Evolutionary conservation across 2,113 vertebrate species (phyloP), one percentile per base, ranked within the genome.

Genomic region (Limanda limanda): DNA sequence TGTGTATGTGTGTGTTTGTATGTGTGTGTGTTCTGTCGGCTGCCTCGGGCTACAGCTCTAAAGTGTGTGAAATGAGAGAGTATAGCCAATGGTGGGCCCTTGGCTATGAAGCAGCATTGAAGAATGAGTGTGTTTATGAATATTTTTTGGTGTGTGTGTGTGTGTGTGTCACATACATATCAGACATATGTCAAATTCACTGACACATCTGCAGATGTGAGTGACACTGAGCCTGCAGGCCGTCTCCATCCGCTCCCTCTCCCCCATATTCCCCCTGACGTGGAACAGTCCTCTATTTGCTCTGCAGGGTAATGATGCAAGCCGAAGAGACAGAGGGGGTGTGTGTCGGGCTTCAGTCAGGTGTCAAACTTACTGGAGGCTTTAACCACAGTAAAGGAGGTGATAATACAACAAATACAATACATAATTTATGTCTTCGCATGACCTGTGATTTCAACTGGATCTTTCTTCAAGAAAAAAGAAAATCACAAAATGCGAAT

Each of bases 11-110:
- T 51, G 63, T 74, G 71, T 70, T n/a, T 82, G 74, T 72, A 51
- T 57, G 25, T 56, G 77, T 76, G 74, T 60, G 25, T 56, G 74
- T 63, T 69, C 65, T 58, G 57, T 37, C 62, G 66, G 71, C 74
- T 71, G 85, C 89, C 89, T 24, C 11, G 64, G 89, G 91, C 86
- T 78, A 88, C 86, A 69, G 64, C 75, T 82, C 73, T 89, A 86
- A 92, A 87, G 79, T 83, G 85, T 90, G 86, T 88, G 86, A 90
- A 89, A 91, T 79, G 89, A 92, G 81, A 75, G 76, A 83, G 84
- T 83, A 75, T 42, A 13, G 79, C 78, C 85, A 67, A 77, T 71
- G 58, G 82, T 81, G 76, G 84, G 82, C 88, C 83, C 68, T 81
- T 57, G 82, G 87, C 86, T 57, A 84, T 25, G 74, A 67, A 71